Evolutionary conservation across 2,113 vertebrate species (phyloP).

Genomic region (Phoxinus phoxinus): DNA sequence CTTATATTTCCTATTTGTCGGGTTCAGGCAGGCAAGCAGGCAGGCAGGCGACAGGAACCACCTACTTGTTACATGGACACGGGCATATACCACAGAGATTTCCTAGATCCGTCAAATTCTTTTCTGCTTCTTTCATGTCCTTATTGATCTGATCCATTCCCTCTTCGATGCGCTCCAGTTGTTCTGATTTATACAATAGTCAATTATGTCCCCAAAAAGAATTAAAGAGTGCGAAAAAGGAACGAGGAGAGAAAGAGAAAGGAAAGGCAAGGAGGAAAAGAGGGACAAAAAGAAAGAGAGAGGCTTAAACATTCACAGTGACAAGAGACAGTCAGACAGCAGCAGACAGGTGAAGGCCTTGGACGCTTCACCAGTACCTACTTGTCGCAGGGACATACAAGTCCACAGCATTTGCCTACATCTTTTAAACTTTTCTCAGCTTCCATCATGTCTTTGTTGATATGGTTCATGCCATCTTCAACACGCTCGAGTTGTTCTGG

Average conservation of each 20-base stretch:
- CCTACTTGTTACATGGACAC: conserved; percentile 86
- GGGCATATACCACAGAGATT: conserved; percentile 84
- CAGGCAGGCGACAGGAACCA: conserved; percentile 79
- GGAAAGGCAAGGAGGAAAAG: conserved; percentile 79
- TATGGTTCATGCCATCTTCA: conserved; percentile 99
- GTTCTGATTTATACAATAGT: conserved; percentile 92
- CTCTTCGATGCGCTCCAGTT: conserved; percentile 99
- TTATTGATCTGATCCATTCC: conserved; percentile 99
- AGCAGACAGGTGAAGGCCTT: conserved; percentile 86
- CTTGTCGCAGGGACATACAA: conserved; percentile 99
- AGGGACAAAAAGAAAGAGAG: conserved; percentile 92
- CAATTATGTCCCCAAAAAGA: conserved; percentile 72
- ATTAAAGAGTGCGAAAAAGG: conserved; percentile 73
- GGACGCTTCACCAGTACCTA: conserved; percentile 90
- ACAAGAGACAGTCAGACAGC: conserved; percentile 82
- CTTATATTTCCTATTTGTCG: conserved; percentile 16
- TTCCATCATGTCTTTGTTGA: conserved; percentile 99
- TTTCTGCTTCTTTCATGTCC: conserved; percentile 97
- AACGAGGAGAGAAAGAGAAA: conserved; percentile 82
- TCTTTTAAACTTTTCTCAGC: conserved; percentile 99
- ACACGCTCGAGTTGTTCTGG: conserved; percentile 99
- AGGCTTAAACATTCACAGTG: conserved; percentile 97
- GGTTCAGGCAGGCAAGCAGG: conserved; percentile 34
- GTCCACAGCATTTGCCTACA: conserved; percentile 99
- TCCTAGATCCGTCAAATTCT: conserved; percentile 87